phyloP scores from a whole-genome alignment of 2,797 vertebrate species.

The Nyctibius grandis region DNA sequence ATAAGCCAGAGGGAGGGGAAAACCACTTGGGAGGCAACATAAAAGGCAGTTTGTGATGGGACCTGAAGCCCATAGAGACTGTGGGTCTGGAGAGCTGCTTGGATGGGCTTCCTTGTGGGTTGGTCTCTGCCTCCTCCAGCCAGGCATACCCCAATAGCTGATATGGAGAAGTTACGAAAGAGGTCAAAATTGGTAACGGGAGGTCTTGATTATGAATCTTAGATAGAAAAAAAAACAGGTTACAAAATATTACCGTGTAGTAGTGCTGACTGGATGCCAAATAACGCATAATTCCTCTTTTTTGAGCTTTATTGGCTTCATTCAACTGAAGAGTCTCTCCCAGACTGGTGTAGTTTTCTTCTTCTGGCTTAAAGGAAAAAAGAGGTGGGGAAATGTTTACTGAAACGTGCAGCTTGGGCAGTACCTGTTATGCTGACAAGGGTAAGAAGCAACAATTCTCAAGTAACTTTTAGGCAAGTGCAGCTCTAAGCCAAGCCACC shows the following conservation, averaged over 20 bases:
- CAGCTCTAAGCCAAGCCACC: neutral
- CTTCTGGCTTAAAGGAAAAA: neutral
- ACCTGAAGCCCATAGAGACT: neutral
- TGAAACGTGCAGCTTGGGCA: neutral
- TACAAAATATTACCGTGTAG: neutral
- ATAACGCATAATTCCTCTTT: neutral
- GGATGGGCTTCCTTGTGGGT: neutral
- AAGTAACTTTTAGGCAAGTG: neutral
- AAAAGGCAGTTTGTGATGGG: neutral
- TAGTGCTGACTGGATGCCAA: neutral
- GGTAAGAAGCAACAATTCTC: neutral
- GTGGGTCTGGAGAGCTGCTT: neutral
- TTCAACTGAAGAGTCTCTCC: neutral
- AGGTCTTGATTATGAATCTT: neutral
- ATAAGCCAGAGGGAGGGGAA: neutral
- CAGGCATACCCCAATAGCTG: neutral
- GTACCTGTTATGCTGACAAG: neutral
- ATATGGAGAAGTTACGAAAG: neutral
- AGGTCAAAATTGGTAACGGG: neutral
- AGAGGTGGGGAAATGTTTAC: neutral
- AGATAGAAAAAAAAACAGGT: rapidly evolving
- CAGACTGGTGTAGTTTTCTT: neutral
- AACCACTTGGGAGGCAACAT: neutral
- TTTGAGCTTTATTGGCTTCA: neutral
- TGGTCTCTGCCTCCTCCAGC: neutral